Conservation (phyloP, 2,888 invertebrate genomes). For the Chamaedrilus cognettii region DNA sequence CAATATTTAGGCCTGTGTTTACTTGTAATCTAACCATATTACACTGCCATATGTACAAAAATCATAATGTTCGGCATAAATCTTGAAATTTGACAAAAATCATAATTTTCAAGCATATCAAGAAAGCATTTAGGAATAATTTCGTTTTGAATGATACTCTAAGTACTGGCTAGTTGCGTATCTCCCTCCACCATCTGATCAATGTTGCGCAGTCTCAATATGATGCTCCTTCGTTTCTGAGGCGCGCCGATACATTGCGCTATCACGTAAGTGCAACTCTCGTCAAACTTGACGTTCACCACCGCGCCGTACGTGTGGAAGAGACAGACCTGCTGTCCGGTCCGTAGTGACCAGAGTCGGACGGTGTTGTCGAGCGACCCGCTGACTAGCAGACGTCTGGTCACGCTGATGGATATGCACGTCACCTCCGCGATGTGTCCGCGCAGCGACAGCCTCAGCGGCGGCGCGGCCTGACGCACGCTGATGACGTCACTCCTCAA, state of each 20-base stretch:
- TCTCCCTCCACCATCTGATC: not conserved
- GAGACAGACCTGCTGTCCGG: constrained; percentile 20
- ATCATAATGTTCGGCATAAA: no score
- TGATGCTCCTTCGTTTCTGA: constrained; percentile 16
- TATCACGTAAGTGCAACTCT: constrained; percentile 9
- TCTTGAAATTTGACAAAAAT: no score
- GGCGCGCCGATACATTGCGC: constrained; percentile 27
- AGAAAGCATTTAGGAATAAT: no score
- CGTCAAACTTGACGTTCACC: constrained; percentile 16
- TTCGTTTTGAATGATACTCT: no score
- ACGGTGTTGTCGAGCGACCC: constrained; percentile 34
- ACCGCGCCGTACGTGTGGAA: constrained; percentile 29
- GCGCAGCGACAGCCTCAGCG: not conserved
- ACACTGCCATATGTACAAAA: no score
- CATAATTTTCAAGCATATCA: no score
- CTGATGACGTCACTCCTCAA: constrained; percentile 11
- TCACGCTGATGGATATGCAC: constrained; percentile 12
- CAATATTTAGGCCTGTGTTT: no score
- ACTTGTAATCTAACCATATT: no score
- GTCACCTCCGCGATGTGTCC: constrained; percentile 25
- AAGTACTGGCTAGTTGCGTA: no score
- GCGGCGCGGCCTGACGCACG: not conserved
- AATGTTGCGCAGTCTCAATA: constrained; percentile 19
- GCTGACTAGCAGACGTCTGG: constrained; percentile 24
- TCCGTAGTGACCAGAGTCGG: constrained; percentile 28